Conservation (phyloP, 2,888 invertebrate genomes). For the Nycteola revayana region DNA sequence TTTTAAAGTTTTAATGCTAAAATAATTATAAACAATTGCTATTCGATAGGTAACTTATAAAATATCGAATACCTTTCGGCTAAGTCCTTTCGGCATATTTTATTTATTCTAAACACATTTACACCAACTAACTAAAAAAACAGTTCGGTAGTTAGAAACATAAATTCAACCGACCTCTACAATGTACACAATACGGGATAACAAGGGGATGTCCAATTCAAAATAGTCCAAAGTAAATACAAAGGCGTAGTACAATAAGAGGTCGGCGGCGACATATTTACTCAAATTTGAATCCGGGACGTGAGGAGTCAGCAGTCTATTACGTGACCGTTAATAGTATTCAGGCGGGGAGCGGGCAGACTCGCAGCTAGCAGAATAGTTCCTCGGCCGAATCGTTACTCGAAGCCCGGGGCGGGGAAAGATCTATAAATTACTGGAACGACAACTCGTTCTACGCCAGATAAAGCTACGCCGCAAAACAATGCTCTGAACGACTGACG, state of each 20-base stretch:
- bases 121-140: no score
- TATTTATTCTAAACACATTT: no score
- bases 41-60: no score
- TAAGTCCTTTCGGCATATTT: no score
- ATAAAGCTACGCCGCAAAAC: slow-evolving; percentile 78
- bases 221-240: slow-evolving; percentile 56
- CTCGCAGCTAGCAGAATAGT: slow-evolving; percentile 45
- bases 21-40: no score
- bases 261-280: slow-evolving; percentile 62
- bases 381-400: slow-evolving; percentile 60
- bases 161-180: slow-evolving; percentile 41
- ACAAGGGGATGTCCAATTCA: slow-evolving; percentile 48
- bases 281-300: slow-evolving; percentile 71
- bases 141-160: slow-evolving; percentile 10
- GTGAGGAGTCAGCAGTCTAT: slow-evolving; percentile 66
- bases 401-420: slow-evolving; percentile 69
- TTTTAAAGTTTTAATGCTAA: no score
- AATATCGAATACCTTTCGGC: no score
- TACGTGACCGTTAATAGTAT: slow-evolving; percentile 75
- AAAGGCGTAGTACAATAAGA: slow-evolving; percentile 57
- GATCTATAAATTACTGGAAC: slow-evolving; percentile 78
- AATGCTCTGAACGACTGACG: slow-evolving; percentile 72
- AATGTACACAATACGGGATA: slow-evolving; percentile 43
- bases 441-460: slow-evolving; percentile 77
- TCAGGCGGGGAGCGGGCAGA: slow-evolving; percentile 44